Conservation (phyloP, 2,888 invertebrate species). For the Iselma pallidipennis region DNA sequence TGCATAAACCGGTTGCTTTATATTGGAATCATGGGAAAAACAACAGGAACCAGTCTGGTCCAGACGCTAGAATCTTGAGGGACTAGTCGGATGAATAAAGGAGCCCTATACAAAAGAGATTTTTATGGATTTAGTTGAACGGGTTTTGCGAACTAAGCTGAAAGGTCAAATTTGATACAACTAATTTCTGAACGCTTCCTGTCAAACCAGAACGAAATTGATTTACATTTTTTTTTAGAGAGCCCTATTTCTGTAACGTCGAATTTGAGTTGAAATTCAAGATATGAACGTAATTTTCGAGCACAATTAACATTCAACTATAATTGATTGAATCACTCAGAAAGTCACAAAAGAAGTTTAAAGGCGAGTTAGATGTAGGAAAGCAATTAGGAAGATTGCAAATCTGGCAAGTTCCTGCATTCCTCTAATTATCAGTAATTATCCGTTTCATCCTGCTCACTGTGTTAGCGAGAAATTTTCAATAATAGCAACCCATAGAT, state of each 20-base stretch:
- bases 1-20: background rate
- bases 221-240: background rate
- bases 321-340: conserved; percentile 21
- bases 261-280: too few species aligned
- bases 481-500: background rate
- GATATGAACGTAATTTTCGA: background rate
- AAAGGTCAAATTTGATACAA: background rate
- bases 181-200: background rate
- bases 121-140: background rate
- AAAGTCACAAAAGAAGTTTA: conserved; percentile 20
- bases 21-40: background rate
- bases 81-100: background rate
- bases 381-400: conserved; percentile 40
- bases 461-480: background rate
- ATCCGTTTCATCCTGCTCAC: conserved; percentile 19
- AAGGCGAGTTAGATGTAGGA: conserved; percentile 33
- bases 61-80: background rate
- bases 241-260: too few species aligned
- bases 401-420: conserved; percentile 35
- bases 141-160: background rate
- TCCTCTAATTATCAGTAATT: conserved; percentile 44
- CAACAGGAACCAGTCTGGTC: background rate
- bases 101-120: background rate
- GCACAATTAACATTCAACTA: conserved; percentile 13
- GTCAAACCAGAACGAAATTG: background rate